Base-by-base conservation (phyloP, 2,888 invertebrate species). In the Helleia helle region DNA sequence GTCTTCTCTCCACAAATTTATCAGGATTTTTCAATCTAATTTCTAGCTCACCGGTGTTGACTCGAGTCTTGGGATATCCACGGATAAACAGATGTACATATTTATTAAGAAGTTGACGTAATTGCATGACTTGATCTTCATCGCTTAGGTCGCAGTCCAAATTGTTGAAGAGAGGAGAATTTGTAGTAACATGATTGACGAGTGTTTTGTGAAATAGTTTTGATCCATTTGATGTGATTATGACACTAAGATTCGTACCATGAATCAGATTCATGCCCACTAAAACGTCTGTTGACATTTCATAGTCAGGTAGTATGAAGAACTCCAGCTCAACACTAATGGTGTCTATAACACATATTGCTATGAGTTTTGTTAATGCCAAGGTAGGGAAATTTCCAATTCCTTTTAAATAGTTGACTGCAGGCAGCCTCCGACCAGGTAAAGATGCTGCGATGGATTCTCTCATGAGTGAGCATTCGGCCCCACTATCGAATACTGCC, bases 401-500 rank as follows among this genome's bases (percentile, higher is more conserved):
- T 0, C 47, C 47, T 7, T 24, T 36, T 1, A 47, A 15, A 25
- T 31, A 46, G 4, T 40, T 54, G 0, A 51, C 50, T 1, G 1
- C 11, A 3, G 41, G 0, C 5, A 1, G 11, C 37, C 55, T 24
- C 44, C 47, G 27, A 0, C 58, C 59, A 0, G 57, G 57, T 30
- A 62, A n/a, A 24, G 40, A 42, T 0, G 42, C 37, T 0, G 56
- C 58, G 0, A 59, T 0, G 0, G 58, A 53, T 24, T 57, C 57
- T 0, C 54, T 42, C 1, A 59, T 52, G 0, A 59, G 4, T 1
- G 59, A 59, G 36, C 56, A 56, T 17, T 61, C 59, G 0, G 58
- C 55, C 0, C 58, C 60, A 11, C 58, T 59, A 18, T 61, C 58
- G 27, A 60, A 59, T 0, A 58, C 30, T 0, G 56, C 46, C 1